A percentile compares a stretch with the other conserved stretches of the same genome.
Conservation (phyloP, 2,113 vertebrate species). For the Phalacrocorax pelagicus region DNA sequence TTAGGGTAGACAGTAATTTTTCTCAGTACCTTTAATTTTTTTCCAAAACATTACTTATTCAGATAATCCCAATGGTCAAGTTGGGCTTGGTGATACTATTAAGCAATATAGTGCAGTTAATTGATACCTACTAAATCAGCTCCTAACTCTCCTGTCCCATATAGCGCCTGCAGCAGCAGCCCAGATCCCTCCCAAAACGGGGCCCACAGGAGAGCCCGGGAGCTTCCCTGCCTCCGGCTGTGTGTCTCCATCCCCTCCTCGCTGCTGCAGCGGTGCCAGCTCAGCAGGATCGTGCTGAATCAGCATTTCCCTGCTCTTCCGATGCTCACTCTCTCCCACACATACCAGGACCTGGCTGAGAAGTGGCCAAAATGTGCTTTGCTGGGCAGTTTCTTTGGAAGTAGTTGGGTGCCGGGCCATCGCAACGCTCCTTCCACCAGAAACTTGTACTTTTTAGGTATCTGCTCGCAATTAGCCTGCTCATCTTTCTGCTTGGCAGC, state of each 20-base stretch:
- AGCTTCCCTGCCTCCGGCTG: rapidly evolving
- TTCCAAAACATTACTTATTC: neutral
- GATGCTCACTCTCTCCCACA: rapidly evolving
- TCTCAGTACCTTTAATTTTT: neutral
- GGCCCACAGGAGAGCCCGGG: rapidly evolving
- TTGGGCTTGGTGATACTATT: neutral
- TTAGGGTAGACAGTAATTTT: neutral
- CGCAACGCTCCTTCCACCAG: rapidly evolving
- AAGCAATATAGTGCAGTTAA: too few species aligned
- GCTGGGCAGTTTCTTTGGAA: neutral
- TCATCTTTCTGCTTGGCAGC: conserved; percentile 12
- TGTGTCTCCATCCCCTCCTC: neutral
- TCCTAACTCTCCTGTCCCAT: neutral
- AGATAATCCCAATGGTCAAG: neutral
- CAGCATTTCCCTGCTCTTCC: neutral
- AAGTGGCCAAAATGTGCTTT: neutral
- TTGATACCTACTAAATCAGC: neutral
- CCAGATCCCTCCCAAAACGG: rapidly evolving
- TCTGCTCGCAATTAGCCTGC: neutral
- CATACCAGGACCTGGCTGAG: neutral
- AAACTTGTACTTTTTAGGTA: neutral
- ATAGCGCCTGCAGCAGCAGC: rapidly evolving
- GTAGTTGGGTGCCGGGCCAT: neutral
- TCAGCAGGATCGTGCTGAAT: neutral
- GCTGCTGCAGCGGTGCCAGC: rapidly evolving